Conservation (phyloP, 1,140 invertebrate species). For the Brachionus plicatilis region DNA sequence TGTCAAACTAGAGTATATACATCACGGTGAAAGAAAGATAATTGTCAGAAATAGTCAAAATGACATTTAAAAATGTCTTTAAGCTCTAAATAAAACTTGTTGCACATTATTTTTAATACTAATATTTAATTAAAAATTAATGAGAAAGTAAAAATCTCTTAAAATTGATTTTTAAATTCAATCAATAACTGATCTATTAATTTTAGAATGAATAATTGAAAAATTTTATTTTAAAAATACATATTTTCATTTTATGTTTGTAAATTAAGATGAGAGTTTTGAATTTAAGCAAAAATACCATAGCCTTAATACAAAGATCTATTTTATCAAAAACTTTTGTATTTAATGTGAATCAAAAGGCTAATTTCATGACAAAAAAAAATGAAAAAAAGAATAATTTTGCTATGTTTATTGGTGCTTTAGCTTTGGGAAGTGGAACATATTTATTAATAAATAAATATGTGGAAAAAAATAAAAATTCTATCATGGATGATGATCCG, state of each 20-base stretch:
- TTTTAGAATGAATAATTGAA: too few relatives aligned
- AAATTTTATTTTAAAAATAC: too few relatives aligned
- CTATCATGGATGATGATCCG: neutral
- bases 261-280: neutral
- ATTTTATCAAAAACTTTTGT: neutral
- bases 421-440: neutral
- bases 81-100: neutral
- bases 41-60: neutral
- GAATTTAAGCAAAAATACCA: neutral
- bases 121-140: neutral
- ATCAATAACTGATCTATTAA: neutral
- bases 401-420: neutral
- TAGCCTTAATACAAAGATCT: neutral
- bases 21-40: neutral
- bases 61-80: neutral
- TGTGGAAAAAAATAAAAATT: neutral
- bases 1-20: neutral
- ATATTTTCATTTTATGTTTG: too few relatives aligned
- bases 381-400: neutral
- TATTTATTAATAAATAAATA: neutral
- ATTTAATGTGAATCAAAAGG: neutral
- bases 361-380: neutral
- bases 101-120: neutral
- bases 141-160: slow-evolving; percentile 1
- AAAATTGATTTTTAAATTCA: neutral